Evolutionary conservation across 2,888 invertebrate genomes (phyloP).

Genomic region (Ormia ochracea): DNA sequence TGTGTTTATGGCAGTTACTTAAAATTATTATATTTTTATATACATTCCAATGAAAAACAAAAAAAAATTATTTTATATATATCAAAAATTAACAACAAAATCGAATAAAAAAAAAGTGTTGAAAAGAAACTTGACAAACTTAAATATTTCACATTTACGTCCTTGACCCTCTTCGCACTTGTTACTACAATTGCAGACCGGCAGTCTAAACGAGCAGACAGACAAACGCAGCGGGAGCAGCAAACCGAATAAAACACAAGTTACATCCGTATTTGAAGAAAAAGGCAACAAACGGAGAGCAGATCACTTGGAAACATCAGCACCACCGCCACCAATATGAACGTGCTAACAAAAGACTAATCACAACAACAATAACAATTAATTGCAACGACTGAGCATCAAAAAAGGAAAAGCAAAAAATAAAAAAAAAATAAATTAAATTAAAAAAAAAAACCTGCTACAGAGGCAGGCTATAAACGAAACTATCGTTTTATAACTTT

Average conservation of each 20-base stretch:
- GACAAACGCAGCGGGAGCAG: background rate
- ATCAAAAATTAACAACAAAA: background rate
- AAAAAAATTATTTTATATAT: background rate
- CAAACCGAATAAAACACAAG: slow-evolving; percentile 8
- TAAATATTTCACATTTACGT: slow-evolving; percentile 41
- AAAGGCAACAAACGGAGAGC: background rate
- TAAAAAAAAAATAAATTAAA: no score
- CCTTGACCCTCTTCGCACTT: slow-evolving; percentile 58
- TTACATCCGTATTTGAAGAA: slow-evolving; percentile 42
- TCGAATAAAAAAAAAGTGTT: background rate
- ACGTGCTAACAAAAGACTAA: background rate
- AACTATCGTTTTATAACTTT: slow-evolving; percentile 46
- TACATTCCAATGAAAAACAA: background rate
- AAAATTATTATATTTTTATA: no score
- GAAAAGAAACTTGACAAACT: slow-evolving; percentile 11
- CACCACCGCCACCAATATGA: background rate
- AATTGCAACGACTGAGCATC: background rate
- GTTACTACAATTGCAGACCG: slow-evolving; percentile 8
- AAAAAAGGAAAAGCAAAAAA: background rate
- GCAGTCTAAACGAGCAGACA: background rate
- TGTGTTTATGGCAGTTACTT: background rate
- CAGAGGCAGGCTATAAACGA: slow-evolving; percentile 23
- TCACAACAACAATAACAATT: background rate
- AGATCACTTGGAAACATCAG: background rate
- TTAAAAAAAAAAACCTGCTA: background rate